Conservation (phyloP, 1,140 invertebrate species). For the Bilobella aurantiaca region DNA sequence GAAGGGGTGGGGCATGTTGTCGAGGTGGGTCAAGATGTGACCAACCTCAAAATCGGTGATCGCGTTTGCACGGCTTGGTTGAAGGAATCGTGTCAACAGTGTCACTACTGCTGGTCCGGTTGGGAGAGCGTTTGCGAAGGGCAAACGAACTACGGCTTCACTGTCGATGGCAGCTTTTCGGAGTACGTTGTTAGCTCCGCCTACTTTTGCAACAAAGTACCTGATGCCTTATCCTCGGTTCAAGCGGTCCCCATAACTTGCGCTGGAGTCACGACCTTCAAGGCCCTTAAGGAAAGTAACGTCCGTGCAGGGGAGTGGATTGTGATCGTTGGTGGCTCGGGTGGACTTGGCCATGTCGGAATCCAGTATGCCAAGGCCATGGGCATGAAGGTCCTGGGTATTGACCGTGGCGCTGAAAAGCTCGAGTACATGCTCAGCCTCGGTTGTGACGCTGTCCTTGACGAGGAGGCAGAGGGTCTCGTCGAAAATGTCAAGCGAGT, state of each 20-base stretch:
- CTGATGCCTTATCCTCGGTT: background rate
- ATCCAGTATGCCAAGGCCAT: conserved; percentile 11
- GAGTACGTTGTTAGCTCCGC: background rate
- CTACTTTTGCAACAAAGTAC: background rate
- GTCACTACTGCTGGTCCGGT: conserved; percentile 9
- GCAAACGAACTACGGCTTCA: conserved; percentile 1
- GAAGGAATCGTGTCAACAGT: conserved; percentile 4
- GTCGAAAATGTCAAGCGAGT: background rate
- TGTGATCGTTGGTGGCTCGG: conserved; percentile 9
- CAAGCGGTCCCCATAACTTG: conserved; percentile 8
- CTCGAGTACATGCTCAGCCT: background rate
- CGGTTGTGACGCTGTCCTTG: background rate
- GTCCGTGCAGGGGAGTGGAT: conserved; percentile 9
- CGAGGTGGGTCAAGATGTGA: background rate
- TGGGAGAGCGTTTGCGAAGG: conserved; percentile 9
- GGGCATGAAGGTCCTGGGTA: conserved; percentile 9
- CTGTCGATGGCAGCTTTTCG: background rate
- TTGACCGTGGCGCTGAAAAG: conserved; percentile 4
- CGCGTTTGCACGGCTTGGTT: conserved; percentile 5
- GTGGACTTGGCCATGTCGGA: conserved; percentile 2
- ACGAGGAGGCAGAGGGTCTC: background rate
- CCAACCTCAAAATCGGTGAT: conserved; percentile 2
- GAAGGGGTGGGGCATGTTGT: conserved; percentile 8
- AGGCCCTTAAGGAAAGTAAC: background rate
- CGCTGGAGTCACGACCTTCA: conserved; percentile 9